A percentile compares a stretch with the other conserved stretches of the same genome.
phyloP scores from a whole-genome alignment of 2,888 invertebrate genomes.

The Rhogogaster chlorosoma region DNA sequence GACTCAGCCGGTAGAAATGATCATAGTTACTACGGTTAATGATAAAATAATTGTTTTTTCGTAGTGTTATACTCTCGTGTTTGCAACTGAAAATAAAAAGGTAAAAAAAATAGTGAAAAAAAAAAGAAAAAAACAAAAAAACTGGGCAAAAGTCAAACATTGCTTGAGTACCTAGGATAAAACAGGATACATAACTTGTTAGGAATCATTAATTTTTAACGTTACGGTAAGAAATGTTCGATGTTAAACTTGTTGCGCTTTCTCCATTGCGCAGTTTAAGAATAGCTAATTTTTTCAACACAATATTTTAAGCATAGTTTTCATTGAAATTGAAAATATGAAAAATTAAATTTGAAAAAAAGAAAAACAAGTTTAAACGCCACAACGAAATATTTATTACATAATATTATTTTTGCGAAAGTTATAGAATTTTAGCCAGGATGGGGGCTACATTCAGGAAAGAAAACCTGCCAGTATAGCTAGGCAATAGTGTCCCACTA shows the following conservation, averaged over 20 bases:
- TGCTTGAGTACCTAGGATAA: constrained; percentile 64
- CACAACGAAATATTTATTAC: constrained; percentile 36
- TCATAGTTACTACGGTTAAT: constrained; percentile 17
- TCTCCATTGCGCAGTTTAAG: constrained; percentile 66
- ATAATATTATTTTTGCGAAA: neutral
- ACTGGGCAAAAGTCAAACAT: constrained; percentile 56
- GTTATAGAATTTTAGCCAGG: neutral
- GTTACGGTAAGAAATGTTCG: constrained; percentile 64
- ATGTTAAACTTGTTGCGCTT: constrained; percentile 65
- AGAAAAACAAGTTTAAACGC: neutral
- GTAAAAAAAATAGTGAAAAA: constrained; percentile 16
- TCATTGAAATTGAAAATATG: neutral
- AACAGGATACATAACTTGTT: constrained; percentile 57
- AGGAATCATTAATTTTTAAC: constrained; percentile 61
- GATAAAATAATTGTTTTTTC: constrained; percentile 40
- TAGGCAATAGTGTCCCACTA: neutral
- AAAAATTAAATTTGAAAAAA: neutral
- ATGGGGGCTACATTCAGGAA: neutral
- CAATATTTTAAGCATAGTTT: neutral
- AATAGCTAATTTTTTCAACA: constrained; percentile 52
- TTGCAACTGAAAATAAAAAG: constrained; percentile 25
- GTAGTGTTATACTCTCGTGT: constrained; percentile 49
- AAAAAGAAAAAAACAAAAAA: constrained; percentile 30
- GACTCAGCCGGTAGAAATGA: constrained; percentile 37
- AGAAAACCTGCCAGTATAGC: neutral